Evolutionary conservation across 1,140 invertebrate species (phyloP).

Genomic region (Maconellicoccus hirsutus): DNA sequence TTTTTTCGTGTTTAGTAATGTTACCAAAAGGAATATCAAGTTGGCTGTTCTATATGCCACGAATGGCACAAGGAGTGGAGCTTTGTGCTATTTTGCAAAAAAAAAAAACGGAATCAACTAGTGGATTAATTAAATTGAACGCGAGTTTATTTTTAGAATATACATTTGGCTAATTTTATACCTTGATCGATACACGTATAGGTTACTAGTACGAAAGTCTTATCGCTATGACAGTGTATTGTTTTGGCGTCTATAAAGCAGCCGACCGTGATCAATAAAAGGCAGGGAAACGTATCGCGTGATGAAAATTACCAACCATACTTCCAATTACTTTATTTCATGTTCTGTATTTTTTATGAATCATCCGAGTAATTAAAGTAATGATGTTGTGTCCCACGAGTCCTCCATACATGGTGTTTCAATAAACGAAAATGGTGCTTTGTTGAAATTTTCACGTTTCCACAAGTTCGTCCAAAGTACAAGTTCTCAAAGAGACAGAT

Average conservation of each 20-base stretch:
- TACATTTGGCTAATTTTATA: not conserved
- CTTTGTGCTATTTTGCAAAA: not conserved
- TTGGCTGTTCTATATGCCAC: not conserved
- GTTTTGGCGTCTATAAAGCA: not conserved
- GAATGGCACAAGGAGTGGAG: not conserved
- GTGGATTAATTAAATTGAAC: not conserved
- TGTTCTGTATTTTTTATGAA: too few relatives aligned
- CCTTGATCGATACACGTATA: not conserved
- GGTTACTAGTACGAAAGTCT: not conserved
- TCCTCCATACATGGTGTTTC: too few relatives aligned
- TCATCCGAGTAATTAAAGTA: too few relatives aligned
- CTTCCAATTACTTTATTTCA: too few relatives aligned
- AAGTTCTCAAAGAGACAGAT: too few relatives aligned
- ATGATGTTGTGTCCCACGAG: too few relatives aligned
- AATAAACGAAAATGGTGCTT: too few relatives aligned
- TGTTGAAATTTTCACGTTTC: too few relatives aligned
- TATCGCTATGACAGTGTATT: constrained; percentile 8
- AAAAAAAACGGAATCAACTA: not conserved
- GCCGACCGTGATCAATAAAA: not conserved
- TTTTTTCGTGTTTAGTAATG: not conserved
- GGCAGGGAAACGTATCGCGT: not conserved
- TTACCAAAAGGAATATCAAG: not conserved
- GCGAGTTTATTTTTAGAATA: not conserved
- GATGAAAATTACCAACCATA: not conserved
- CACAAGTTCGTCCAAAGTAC: too few relatives aligned